phyloP scores from a whole-genome alignment of 2,797 vertebrate species.

The Nyctibius grandis region DNA sequence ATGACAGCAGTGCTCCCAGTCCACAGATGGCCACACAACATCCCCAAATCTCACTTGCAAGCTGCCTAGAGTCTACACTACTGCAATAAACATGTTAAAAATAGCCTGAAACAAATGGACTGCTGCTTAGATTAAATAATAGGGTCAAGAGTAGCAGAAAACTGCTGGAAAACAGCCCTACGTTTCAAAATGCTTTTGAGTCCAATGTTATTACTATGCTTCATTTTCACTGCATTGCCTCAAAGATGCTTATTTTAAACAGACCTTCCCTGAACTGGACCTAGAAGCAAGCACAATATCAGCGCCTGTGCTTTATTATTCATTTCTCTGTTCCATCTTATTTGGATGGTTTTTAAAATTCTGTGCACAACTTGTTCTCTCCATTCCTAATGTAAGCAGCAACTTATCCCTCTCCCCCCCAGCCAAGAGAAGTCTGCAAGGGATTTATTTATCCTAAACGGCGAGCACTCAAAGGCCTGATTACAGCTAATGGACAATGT shows the following conservation, averaged over 20 bases:
- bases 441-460: slow-evolving; percentile 13
- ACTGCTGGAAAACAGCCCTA: background rate
- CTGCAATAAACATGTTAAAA: background rate
- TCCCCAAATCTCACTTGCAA: background rate
- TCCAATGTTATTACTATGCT: background rate
- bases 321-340: background rate
- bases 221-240: background rate
- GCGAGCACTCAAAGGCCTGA: background rate
- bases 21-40: background rate
- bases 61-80: background rate
- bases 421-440: background rate
- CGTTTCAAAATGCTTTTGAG: background rate
- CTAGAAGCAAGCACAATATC: background rate
- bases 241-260: background rate
- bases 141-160: background rate
- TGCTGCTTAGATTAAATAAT: slow-evolving; percentile 1
- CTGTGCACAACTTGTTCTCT: slow-evolving; percentile 45
- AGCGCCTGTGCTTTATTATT: background rate
- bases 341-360: slow-evolving; percentile 10
- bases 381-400: background rate
- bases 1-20: background rate
- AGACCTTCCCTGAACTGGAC: background rate
- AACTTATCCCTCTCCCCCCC: background rate
- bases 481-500: background rate
- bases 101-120: background rate